These are phyloP conservation scores for Limnothrissa miodon DNA, from an alignment of 2,113 vertebrate genomes.

Conservation along the genomic window DNA sequence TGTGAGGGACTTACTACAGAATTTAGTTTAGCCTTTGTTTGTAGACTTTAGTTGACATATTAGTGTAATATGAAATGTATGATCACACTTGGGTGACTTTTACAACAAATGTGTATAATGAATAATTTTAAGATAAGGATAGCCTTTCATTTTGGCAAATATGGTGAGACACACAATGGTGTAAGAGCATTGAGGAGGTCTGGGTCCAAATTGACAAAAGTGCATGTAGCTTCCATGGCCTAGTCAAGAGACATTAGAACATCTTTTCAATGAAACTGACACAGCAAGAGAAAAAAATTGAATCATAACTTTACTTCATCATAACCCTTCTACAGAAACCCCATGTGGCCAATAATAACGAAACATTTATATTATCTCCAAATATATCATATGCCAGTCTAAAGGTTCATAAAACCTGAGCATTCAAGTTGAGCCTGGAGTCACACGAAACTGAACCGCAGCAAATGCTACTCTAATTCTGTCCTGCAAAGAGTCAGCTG, in stretches of 20 bases:
- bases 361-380: slow-evolving; percentile 8
- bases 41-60: background rate
- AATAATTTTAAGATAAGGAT: background rate
- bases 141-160: background rate
- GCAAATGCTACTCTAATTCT: slow-evolving; percentile 13
- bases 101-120: background rate
- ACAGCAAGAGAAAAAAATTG: background rate
- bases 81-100: background rate
- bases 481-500: background rate
- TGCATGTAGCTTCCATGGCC: background rate
- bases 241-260: background rate
- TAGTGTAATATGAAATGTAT: background rate
- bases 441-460: background rate
- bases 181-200: background rate
- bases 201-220: background rate
- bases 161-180: background rate
- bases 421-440: background rate
- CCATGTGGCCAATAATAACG: background rate
- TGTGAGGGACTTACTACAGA: background rate
- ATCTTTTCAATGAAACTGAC: background rate
- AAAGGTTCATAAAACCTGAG: slow-evolving; percentile 14
- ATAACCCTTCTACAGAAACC: background rate
- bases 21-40: background rate
- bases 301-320: background rate
- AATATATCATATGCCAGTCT: background rate